A percentile compares a stretch with the other conserved stretches of the same genome.
Conservation (phyloP, 2,888 invertebrate species). For the Yponomeuta malinellus region DNA sequence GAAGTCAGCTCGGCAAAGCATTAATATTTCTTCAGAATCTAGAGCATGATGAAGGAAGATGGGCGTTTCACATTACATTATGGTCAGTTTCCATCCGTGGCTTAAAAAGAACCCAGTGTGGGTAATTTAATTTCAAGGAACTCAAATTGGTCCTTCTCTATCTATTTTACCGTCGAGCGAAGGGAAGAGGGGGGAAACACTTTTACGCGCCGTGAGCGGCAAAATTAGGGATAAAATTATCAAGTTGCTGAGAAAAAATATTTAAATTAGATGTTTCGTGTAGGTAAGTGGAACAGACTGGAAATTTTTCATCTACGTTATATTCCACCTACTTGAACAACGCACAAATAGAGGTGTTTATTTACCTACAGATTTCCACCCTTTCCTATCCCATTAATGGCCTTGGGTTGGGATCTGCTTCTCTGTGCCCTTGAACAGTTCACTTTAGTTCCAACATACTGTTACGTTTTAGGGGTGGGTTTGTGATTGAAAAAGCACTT, state of each 20-base stretch:
- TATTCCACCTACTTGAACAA: no score
- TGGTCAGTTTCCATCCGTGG: no score
- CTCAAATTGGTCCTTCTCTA: no score
- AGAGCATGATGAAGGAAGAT: no score
- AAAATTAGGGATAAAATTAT: conserved; percentile 7
- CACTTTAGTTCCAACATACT: not conserved
- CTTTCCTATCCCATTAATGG: not conserved
- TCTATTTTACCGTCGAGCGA: not conserved
- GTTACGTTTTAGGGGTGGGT: no score
- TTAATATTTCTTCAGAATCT: not conserved
- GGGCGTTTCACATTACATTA: no score
- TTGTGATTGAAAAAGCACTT: no score
- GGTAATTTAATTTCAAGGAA: no score
- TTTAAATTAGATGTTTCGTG: not conserved
- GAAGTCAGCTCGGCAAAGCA: not conserved
- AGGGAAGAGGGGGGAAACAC: not conserved
- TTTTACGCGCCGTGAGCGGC: conserved; percentile 4
- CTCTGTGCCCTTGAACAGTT: not conserved
- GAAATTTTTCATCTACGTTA: no score
- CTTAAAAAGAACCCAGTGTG: no score
- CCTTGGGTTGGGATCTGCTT: not conserved
- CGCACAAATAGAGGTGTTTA: no score
- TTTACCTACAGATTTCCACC: not conserved
- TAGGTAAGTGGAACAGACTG: no score
- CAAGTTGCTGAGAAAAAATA: not conserved